phyloP scores from a whole-genome alignment of 2,113 vertebrate genomes.

The Notothenia rossii region DNA sequence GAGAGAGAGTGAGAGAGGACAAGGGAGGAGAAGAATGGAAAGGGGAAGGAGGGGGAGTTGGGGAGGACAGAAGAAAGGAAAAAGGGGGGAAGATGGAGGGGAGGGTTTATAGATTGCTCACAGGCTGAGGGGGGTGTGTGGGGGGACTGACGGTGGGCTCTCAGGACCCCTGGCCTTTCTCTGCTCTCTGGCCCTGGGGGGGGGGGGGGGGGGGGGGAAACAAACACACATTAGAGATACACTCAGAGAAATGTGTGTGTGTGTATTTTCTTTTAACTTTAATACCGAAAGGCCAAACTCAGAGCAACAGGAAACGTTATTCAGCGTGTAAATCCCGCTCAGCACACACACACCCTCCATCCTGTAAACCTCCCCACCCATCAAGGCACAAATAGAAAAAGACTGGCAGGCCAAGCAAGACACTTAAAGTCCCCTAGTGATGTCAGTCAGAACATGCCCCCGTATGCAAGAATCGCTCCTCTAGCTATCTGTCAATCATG shows the following conservation, averaged over 20 bases:
- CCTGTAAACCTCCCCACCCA: constrained; percentile 43
- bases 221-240: constrained; percentile 69
- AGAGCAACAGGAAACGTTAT: constrained; percentile 19
- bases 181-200: constrained; percentile 98
- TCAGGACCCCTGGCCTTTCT: constrained; percentile 99
- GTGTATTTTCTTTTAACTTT: background rate
- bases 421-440: constrained; percentile 64
- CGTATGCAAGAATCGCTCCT: constrained; percentile 66
- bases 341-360: constrained; percentile 8
- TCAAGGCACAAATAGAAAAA: constrained; percentile 69
- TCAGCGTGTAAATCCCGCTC: constrained; percentile 2
- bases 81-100: constrained; percentile 46
- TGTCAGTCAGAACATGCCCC: constrained; percentile 83
- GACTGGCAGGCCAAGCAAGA: constrained; percentile 82
- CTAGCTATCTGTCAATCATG: constrained; percentile 80
- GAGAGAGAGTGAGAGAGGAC: constrained; percentile 36
- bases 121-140: constrained; percentile 95
- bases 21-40: background rate
- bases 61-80: constrained; percentile 28
- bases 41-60: background rate
- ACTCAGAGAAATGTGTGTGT: constrained; percentile 14
- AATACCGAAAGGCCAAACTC: constrained; percentile 21
- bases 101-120: constrained; percentile 77
- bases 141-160: constrained; percentile 82
- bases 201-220: constrained; percentile 72